phyloP scores from a whole-genome alignment of 1,140 invertebrate species.

The Lerema accius region DNA sequence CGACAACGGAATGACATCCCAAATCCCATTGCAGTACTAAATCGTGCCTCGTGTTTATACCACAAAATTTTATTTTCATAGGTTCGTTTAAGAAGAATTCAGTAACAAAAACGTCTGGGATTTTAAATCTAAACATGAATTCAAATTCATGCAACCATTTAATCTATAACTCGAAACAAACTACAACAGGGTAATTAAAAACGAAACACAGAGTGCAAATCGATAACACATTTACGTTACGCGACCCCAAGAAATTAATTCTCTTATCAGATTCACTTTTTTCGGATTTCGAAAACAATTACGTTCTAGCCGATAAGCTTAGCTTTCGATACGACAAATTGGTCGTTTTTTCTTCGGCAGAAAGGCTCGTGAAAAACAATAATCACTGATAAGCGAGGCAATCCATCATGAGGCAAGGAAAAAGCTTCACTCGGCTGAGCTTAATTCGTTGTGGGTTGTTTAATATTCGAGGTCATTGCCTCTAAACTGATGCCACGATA shows the following conservation, averaged over 20 bases:
- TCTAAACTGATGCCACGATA: slow-evolving; percentile 9
- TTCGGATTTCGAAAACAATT: slow-evolving; percentile 34
- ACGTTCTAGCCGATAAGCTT: slow-evolving; percentile 20
- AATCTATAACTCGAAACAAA: neutral
- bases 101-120: no score
- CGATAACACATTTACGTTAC: slow-evolving; percentile 28
- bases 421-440: slow-evolving; percentile 17
- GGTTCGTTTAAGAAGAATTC: no score
- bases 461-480: slow-evolving; percentile 26
- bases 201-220: slow-evolving; percentile 21
- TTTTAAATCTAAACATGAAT: no score
- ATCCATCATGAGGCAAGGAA: slow-evolving; percentile 21
- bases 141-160: no score
- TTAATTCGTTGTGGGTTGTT: slow-evolving; percentile 28
- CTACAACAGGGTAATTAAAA: slow-evolving; percentile 21
- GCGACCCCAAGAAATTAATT: slow-evolving; percentile 33
- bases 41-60: no score
- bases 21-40: no score
- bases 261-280: slow-evolving; percentile 32
- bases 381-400: slow-evolving; percentile 28
- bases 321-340: slow-evolving; percentile 31
- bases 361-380: slow-evolving; percentile 30
- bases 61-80: no score
- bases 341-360: slow-evolving; percentile 27
- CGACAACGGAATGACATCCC: no score